A percentile compares a stretch with the other conserved stretches of the same genome.
Evolutionary conservation across 2,113 vertebrate species (phyloP).

Genomic region (Mus pahari): DNA sequence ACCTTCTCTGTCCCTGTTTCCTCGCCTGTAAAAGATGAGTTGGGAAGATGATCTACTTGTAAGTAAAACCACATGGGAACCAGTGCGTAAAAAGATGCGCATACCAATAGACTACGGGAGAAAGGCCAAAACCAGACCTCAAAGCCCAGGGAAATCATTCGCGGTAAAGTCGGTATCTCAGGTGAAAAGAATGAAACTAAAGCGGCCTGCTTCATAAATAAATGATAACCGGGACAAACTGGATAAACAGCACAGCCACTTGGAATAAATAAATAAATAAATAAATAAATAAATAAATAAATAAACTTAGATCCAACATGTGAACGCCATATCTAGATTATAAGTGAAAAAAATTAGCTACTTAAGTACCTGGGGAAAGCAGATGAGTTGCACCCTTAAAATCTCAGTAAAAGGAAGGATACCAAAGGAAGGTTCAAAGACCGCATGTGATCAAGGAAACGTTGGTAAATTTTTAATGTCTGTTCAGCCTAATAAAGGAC

Average conservation of each 20-base stretch:
- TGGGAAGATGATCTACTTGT: not conserved
- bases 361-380: not conserved
- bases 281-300: not conserved
- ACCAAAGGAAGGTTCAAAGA: not conserved
- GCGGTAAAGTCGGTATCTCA: not conserved
- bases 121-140: not conserved
- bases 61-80: not conserved
- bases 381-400: not conserved
- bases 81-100: not conserved
- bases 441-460: not conserved
- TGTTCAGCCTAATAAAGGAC: not conserved
- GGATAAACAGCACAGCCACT: not conserved
- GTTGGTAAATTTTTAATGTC: not conserved
- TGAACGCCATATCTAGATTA: not conserved
- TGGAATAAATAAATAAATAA: not conserved
- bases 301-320: not conserved
- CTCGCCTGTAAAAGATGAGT: conserved; percentile 38
- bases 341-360: not conserved
- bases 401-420: not conserved
- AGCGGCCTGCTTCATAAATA: not conserved
- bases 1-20: conserved; percentile 39
- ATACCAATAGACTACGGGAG: not conserved
- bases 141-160: not conserved
- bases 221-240: not conserved
- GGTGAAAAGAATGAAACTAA: not conserved